A percentile compares a stretch with the other conserved stretches of the same genome.
Evolutionary conservation across 2,888 invertebrate species (phyloP).

Genomic region (Lasioglossum vierecki): DNA sequence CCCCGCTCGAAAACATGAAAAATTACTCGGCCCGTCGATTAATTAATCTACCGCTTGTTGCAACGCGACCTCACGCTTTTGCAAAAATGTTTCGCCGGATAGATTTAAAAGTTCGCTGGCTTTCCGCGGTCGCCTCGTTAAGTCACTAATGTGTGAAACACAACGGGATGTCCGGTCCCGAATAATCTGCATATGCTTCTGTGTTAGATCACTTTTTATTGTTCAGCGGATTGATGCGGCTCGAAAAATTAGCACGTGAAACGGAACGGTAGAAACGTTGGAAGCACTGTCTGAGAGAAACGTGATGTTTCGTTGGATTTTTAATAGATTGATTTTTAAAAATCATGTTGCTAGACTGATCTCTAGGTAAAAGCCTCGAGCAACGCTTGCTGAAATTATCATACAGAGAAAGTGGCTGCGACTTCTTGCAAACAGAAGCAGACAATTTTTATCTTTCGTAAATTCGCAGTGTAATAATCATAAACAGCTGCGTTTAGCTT

Average conservation of each 20-base stretch:
- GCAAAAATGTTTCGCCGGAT: background rate
- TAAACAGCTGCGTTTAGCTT: background rate
- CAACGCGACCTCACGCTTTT: background rate
- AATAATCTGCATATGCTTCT: background rate
- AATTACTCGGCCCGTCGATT: background rate
- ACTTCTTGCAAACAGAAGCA: background rate
- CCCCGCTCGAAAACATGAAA: background rate
- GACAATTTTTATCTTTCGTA: background rate
- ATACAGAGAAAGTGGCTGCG: background rate
- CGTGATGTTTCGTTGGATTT: too few species aligned
- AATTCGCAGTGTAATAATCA: background rate
- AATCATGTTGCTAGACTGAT: background rate
- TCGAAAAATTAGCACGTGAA: background rate
- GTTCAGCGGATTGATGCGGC: background rate
- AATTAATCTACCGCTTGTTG: background rate
- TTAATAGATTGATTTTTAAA: too few species aligned
- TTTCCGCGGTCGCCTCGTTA: background rate
- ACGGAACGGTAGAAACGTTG: background rate
- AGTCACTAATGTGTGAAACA: background rate
- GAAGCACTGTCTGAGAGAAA: background rate
- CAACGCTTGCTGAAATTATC: background rate
- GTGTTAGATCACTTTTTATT: background rate
- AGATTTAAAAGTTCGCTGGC: background rate
- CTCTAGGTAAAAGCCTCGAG: background rate
- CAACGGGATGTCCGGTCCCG: background rate